Base-by-base conservation (phyloP, 2,113 vertebrate genomes). In the Ramphastos sulfuratus region DNA sequence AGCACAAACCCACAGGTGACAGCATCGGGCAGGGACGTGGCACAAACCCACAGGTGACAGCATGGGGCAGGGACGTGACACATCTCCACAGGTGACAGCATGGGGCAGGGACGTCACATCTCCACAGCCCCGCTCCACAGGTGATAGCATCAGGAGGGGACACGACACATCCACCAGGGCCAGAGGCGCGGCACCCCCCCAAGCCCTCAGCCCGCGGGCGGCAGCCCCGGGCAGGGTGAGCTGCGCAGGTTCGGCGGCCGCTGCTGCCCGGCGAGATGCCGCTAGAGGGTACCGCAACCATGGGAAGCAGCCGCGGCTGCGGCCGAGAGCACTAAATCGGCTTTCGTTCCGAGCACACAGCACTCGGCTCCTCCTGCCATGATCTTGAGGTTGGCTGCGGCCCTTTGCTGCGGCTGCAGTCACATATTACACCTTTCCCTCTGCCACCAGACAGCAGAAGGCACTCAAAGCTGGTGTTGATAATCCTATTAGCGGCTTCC, bases 401-500 rank as follows among this genome's bases (percentile, higher is more conserved):
- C 18, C 13, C n/a, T 44, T 18, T 37, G 46, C 64, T 9, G 64
- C 28, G 86, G 69, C 46, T 35, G 1, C 15, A 12, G 52, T 2
- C 42, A 6, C 8, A 1, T 1, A 2, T 7, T 5, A 3, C 61
- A 12, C 63, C 66, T 60, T 56, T 9, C n/a, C 64, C 56, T 30
- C 20, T 7, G 6, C 81, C 7, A 4, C 18, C 85, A 24, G 74
- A 2, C n/a, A 35, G 66, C 77, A 33, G 39, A 18, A n/a, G 48
- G 87, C 66, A 4, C 82, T 5, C 28, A 3, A 56, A 89, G 52
- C 71, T 9, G 72, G 1, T 18, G 35, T 0, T 58, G 60, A 33
- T 93, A 91, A 94, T 95, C 94, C 85, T 81, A 39, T 93, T 90
- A 95, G 44, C 1, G 0, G 73, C 82, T 79, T 11, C 61, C 12